A percentile compares a stretch with the other conserved stretches of the same genome.
These are phyloP conservation scores for Pipistrellus pipistrellus DNA, from an alignment of 2,797 vertebrate genomes.

Conservation along the genomic window DNA sequence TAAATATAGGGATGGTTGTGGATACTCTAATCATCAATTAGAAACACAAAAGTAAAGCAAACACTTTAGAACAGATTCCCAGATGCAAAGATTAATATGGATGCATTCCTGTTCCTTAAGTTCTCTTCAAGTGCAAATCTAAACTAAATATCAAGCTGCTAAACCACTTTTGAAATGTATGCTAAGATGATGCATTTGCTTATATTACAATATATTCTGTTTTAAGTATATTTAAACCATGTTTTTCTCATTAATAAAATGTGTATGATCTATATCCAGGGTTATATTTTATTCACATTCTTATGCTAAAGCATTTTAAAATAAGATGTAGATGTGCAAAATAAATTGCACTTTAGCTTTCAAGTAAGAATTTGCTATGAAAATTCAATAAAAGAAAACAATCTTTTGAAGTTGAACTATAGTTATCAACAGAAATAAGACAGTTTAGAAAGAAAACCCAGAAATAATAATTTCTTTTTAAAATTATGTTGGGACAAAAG, in stretches of 20 bases:
- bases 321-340: constrained; percentile 68
- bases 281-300: constrained; percentile 65
- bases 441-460: constrained; percentile 21
- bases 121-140: constrained; percentile 36
- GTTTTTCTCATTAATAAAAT: constrained; percentile 75
- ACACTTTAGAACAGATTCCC: constrained; percentile 31
- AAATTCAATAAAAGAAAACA: constrained; percentile 71
- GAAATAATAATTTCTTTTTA: constrained; percentile 1
- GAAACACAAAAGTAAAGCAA: constrained; percentile 65
- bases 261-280: constrained; percentile 48
- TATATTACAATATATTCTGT: constrained; percentile 56
- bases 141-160: constrained; percentile 30
- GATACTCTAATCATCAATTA: not conserved
- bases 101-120: not conserved
- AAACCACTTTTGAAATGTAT: constrained; percentile 40
- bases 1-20: not conserved
- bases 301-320: constrained; percentile 67
- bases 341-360: constrained; percentile 74
- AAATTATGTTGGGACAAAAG: constrained; percentile 23
- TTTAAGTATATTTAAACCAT: constrained; percentile 56
- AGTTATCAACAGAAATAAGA: constrained; percentile 26
- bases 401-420: not conserved
- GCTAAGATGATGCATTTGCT: constrained; percentile 11
- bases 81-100: constrained; percentile 34
- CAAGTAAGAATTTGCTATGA: constrained; percentile 65